Percentiles rank a stretch among this genome's conserved stretches.
Conservation (phyloP, 2,888 invertebrate species). For the Siphlonurus alternatus region DNA sequence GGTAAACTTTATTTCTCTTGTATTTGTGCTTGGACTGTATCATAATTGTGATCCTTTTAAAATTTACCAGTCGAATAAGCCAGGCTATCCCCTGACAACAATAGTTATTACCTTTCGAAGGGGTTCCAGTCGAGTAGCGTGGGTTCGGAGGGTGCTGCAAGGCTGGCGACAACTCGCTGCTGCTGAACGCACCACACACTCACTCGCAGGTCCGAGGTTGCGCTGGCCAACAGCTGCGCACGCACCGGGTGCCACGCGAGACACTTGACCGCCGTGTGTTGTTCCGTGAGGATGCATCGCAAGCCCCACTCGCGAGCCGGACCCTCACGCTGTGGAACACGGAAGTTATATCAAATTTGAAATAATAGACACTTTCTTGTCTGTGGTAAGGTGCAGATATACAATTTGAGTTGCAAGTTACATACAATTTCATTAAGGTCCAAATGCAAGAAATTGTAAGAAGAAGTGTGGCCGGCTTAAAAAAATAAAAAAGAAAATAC, state of each 20-base stretch:
- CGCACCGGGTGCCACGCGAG: conserved; percentile 25
- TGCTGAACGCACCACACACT: conserved; percentile 25
- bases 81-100: neutral
- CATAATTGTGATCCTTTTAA: neutral
- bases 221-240: conserved; percentile 23
- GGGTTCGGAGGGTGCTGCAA: conserved; percentile 20
- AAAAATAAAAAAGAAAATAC: no score
- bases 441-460: neutral
- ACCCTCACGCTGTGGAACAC: conserved; percentile 22
- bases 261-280: conserved; percentile 26
- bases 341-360: conserved; percentile 10
- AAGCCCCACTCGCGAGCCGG: conserved; percentile 24
- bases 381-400: neutral
- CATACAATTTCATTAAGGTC: no score
- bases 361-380: neutral
- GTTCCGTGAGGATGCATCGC: conserved; percentile 27
- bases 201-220: conserved; percentile 22
- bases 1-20: no score
- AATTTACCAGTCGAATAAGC: neutral
- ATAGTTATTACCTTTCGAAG: conserved; percentile 16
- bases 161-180: conserved; percentile 20
- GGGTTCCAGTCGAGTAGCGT: conserved; percentile 23
- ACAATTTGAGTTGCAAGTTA: no score
- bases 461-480: no score
- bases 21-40: no score